Conservation (phyloP, 2,113 vertebrate species). For the Tetraodon nigroviridis region DNA sequence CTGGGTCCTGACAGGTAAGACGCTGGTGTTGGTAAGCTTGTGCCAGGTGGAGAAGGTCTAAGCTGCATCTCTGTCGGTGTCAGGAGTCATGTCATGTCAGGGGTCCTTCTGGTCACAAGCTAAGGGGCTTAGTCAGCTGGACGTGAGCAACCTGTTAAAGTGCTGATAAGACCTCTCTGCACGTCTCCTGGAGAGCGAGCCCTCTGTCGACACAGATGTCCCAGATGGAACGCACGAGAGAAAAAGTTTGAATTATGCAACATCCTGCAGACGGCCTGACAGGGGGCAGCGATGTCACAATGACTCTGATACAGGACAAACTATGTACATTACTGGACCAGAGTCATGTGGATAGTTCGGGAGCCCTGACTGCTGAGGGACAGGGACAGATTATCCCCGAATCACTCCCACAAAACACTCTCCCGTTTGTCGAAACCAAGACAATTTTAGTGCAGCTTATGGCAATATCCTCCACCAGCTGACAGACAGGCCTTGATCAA, state of each 20-base stretch:
- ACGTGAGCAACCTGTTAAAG: slow-evolving; percentile 52
- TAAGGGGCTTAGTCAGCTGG: slow-evolving; percentile 60
- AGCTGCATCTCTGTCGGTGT: slow-evolving; percentile 42
- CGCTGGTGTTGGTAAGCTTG: slow-evolving; percentile 8
- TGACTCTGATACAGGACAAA: too few species aligned
- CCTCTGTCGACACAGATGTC: slow-evolving; percentile 1
- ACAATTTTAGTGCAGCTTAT: background rate
- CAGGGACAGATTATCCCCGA: background rate
- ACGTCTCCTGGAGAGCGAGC: slow-evolving; percentile 30
- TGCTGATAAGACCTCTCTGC: slow-evolving; percentile 53
- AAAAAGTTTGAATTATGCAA: slow-evolving; percentile 7
- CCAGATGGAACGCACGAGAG: slow-evolving; percentile 19
- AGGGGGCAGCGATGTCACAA: background rate
- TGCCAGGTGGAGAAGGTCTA: slow-evolving; percentile 28
- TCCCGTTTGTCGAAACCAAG: too few species aligned
- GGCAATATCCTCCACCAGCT: background rate
- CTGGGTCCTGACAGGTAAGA: slow-evolving; percentile 31
- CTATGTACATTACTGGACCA: background rate
- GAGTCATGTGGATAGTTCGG: slow-evolving; percentile 8
- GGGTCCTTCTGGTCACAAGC: slow-evolving; percentile 44
- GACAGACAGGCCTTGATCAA: slow-evolving; percentile 21
- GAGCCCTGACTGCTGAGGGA: background rate
- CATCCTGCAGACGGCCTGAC: background rate
- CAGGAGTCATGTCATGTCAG: slow-evolving; percentile 56
- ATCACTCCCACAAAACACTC: background rate